phyloP scores from a whole-genome alignment of 1,140 invertebrate genomes.

The Caerostris darwini region DNA sequence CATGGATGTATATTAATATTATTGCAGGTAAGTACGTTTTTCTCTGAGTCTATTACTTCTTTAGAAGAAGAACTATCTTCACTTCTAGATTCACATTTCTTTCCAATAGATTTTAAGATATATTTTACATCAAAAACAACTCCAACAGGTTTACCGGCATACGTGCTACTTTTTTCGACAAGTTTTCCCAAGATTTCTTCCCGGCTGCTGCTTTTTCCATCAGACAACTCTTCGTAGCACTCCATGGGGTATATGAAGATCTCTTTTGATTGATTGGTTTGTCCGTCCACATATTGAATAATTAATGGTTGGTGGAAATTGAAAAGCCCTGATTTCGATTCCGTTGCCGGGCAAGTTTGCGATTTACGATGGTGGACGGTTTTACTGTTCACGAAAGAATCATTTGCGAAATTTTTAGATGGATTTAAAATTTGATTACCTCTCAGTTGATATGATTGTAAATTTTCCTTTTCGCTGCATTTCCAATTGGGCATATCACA shows the following conservation, averaged over 20 bases:
- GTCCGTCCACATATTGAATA: slow-evolving; percentile 36
- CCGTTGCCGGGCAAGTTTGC: background rate
- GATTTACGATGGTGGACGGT: background rate
- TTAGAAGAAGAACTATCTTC: too few relatives aligned
- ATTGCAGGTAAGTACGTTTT: too few relatives aligned
- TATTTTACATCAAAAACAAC: slow-evolving; percentile 7
- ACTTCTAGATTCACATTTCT: background rate
- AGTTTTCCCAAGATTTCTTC: background rate
- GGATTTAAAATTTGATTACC: background rate
- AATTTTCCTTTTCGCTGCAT: background rate
- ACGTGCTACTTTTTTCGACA: background rate
- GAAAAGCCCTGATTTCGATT: background rate
- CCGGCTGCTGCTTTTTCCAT: background rate
- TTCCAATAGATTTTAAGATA: background rate
- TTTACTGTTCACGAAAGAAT: background rate
- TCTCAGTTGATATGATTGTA: background rate
- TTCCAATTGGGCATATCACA: background rate
- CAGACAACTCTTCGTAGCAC: background rate
- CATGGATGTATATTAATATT: too few relatives aligned
- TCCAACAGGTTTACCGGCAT: slow-evolving; percentile 1
- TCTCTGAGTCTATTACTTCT: too few relatives aligned
- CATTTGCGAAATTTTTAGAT: background rate
- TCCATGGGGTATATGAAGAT: slow-evolving; percentile 29
- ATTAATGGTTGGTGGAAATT: background rate
- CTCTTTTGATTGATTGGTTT: background rate